Percentiles rank a stretch among this genome's conserved stretches.
These are phyloP conservation scores for Drosophila nannoptera DNA, from an alignment of 1,140 invertebrate genomes.

Conservation along the genomic window DNA sequence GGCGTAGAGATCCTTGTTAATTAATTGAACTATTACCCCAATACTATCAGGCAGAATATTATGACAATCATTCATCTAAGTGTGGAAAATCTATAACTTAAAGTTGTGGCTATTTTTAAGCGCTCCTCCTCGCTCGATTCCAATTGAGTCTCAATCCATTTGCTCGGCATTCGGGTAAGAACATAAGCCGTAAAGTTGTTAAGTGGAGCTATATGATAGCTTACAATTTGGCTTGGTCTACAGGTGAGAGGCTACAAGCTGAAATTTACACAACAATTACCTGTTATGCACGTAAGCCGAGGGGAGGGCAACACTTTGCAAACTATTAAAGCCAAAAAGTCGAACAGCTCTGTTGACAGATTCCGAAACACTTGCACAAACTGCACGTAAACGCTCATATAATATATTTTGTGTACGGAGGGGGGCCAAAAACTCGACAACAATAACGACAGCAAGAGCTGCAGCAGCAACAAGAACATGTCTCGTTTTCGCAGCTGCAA, in stretches of 20 bases:
- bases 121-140: too few species aligned
- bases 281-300: constrained; percentile 34
- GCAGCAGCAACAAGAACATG: neutral
- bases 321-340: constrained; percentile 55
- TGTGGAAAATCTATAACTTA: too few species aligned
- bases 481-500: constrained; percentile 20
- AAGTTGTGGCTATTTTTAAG: too few species aligned
- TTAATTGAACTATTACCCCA: too few species aligned
- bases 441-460: constrained; percentile 25
- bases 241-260: constrained; percentile 11
- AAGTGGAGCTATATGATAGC: constrained; percentile 2
- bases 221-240: neutral
- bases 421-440: constrained; percentile 28
- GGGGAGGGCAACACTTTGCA: constrained; percentile 31
- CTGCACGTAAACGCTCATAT: constrained; percentile 59
- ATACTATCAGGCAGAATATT: too few species aligned
- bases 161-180: constrained; percentile 50
- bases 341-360: constrained; percentile 43
- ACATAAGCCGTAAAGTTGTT: constrained; percentile 4
- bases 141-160: too few species aligned
- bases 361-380: constrained; percentile 61
- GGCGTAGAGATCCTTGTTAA: too few species aligned
- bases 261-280: constrained; percentile 52
- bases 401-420: constrained; percentile 45
- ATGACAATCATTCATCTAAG: too few species aligned